phyloP scores from a whole-genome alignment of 53 echinoderm and acorn worm genomes.

The Holothuria leucospilota region DNA sequence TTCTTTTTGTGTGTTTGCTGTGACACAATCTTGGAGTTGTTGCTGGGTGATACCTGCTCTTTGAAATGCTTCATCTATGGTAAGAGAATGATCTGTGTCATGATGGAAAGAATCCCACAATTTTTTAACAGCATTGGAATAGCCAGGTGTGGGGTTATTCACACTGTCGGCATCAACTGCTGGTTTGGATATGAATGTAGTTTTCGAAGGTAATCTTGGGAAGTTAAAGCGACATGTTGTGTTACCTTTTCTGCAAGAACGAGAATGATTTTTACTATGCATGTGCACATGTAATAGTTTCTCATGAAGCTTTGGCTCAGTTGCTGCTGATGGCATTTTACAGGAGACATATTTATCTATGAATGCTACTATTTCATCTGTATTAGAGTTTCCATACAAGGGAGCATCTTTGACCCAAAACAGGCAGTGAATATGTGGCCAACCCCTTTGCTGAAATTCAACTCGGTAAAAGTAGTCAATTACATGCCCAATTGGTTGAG shows the following conservation, averaged over 20 bases:
- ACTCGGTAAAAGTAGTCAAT: constrained; percentile 57
- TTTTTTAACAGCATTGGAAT: too few species aligned
- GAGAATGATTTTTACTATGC: constrained; percentile 16
- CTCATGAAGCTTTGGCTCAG: background rate
- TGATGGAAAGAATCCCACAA: too few species aligned
- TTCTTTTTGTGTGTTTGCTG: constrained; percentile 4
- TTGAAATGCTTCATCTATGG: too few species aligned
- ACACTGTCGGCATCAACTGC: too few species aligned
- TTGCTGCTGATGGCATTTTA: background rate
- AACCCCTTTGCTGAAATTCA: constrained; percentile 62
- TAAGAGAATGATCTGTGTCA: too few species aligned
- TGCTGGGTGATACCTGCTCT: too few species aligned
- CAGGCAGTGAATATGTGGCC: too few species aligned
- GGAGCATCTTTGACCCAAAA: constrained; percentile 73
- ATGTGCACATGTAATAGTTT: background rate
- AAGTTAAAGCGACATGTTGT: constrained; percentile 74
- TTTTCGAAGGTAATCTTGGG: too few species aligned
- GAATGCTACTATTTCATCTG: background rate
- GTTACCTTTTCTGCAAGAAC: constrained; percentile 60
- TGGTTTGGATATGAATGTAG: too few species aligned
- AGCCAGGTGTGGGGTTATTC: too few species aligned
- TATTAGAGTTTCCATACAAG: background rate
- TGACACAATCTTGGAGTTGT: constrained; percentile 47
- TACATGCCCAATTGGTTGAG: constrained; percentile 42
- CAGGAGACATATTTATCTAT: constrained; percentile 4